These are phyloP conservation scores for Molothrus aeneus DNA, from an alignment of 2,797 vertebrate species.

Conservation along the genomic window DNA sequence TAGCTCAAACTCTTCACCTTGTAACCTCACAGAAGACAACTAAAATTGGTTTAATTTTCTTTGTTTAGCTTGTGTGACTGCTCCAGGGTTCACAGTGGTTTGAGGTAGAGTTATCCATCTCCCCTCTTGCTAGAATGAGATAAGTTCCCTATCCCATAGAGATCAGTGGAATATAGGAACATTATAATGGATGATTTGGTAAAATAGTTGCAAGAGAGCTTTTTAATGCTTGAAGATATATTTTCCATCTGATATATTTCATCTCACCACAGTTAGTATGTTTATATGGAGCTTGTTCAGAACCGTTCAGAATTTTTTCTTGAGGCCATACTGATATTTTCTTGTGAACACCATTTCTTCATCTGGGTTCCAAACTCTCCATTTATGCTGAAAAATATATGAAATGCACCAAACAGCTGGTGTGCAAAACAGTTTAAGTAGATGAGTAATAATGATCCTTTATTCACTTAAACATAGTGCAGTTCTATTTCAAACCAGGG, in stretches of 20 bases:
- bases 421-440: not conserved
- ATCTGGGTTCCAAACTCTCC: not conserved
- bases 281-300: not conserved
- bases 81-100: not conserved
- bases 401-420: not conserved
- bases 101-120: not conserved
- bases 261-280: not conserved
- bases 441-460: not conserved
- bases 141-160: not conserved
- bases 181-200: not conserved
- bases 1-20: not conserved
- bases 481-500: not conserved
- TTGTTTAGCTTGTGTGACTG: not conserved
- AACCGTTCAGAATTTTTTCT: not conserved
- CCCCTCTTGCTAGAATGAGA: not conserved
- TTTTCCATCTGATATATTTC: not conserved
- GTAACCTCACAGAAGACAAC: not conserved
- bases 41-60: not conserved
- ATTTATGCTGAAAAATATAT: not conserved
- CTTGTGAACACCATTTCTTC: not conserved
- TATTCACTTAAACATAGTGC: not conserved
- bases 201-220: not conserved
- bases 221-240: not conserved
- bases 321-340: not conserved
- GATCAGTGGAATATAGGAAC: not conserved